These are phyloP conservation scores for Dexiosoma caninum DNA, from an alignment of 2,888 invertebrate genomes.

Conservation along the genomic window DNA sequence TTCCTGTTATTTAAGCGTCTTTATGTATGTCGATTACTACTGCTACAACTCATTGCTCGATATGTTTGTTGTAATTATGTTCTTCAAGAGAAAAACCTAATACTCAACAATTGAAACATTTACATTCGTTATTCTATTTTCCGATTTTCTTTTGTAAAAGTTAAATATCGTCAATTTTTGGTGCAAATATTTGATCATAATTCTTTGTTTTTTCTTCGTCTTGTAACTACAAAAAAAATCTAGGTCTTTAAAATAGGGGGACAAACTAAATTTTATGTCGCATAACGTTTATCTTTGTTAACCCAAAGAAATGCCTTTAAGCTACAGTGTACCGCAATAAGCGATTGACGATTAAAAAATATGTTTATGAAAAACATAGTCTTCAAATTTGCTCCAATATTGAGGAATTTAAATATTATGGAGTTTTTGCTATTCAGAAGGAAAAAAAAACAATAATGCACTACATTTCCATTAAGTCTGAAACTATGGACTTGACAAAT, in stretches of 20 bases:
- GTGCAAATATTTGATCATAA: slow-evolving; percentile 2
- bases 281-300: slow-evolving; percentile 55
- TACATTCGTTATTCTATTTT: neutral
- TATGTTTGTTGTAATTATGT: slow-evolving; percentile 1
- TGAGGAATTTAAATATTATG: no score
- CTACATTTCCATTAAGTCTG: no score
- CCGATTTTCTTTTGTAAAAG: neutral
- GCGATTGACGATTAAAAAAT: no score
- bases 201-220: neutral
- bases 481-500: no score
- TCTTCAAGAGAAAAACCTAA: slow-evolving; percentile 4
- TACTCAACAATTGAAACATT: neutral
- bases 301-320: neutral
- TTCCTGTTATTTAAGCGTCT: no score
- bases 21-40: neutral
- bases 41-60: neutral
- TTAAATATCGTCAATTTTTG: slow-evolving; percentile 33
- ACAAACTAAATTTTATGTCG: slow-evolving; percentile 9
- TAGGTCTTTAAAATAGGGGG: neutral
- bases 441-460: no score
- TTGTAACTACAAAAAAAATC: neutral
- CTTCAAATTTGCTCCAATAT: no score
- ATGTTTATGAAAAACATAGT: no score
- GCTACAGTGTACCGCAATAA: neutral
- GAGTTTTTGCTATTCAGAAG: no score